Evolutionary conservation across 2,113 vertebrate genomes (phyloP).

Genomic region (Todiramphus chloris): DNA sequence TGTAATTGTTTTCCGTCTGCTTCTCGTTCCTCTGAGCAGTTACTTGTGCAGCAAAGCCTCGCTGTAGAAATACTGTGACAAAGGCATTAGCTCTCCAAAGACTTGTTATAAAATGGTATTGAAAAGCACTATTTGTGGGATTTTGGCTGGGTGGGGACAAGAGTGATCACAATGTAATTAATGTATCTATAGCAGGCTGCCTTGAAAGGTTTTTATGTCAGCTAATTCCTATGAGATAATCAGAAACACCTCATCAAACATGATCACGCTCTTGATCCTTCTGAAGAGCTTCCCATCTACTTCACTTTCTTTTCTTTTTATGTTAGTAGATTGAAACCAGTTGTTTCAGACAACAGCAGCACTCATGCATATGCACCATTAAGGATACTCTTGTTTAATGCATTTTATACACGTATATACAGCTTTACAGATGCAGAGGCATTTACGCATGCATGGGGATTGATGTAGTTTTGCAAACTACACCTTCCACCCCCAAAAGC

Average conservation of each 20-base stretch:
- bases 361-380: fast-evolving
- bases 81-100: conserved; percentile 27
- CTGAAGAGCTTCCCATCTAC: not conserved
- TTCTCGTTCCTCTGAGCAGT: not conserved
- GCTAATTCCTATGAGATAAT: conserved; percentile 31
- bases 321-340: not conserved
- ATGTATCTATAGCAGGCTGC: conserved; percentile 16
- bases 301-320: not conserved
- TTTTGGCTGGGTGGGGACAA: conserved; percentile 3
- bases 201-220: conserved; percentile 30
- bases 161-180: not conserved
- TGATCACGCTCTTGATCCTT: not conserved
- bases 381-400: not conserved
- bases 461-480: fast-evolving
- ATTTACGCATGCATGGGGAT: fast-evolving
- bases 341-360: not conserved
- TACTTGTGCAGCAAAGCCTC: not conserved
- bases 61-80: conserved; percentile 20
- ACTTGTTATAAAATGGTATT: conserved; percentile 17
- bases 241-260: conserved; percentile 39
- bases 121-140: conserved; percentile 25
- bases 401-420: fast-evolving
- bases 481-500: not conserved
- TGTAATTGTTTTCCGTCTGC: conserved; percentile 27
- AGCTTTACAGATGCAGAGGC: fast-evolving